Conservation (phyloP, 2,797 vertebrate genomes). For the Galaxias olidus region DNA sequence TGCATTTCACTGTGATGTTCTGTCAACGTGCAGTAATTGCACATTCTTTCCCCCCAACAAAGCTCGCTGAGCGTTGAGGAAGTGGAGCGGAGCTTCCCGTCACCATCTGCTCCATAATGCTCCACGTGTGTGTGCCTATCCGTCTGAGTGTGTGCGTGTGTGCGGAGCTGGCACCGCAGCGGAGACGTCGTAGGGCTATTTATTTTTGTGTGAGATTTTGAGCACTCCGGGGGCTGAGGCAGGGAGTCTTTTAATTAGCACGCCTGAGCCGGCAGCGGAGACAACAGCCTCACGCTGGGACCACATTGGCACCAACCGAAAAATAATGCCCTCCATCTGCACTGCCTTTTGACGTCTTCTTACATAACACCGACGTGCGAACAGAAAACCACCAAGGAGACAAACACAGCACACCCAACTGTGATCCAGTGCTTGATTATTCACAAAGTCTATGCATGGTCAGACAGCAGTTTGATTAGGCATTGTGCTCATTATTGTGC, state of each 20-base stretch:
- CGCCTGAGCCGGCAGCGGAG: slow-evolving; percentile 44
- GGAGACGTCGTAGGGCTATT: slow-evolving; percentile 16
- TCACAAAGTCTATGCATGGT: background rate
- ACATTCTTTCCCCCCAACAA: too few species aligned
- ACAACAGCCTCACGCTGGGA: slow-evolving; percentile 34
- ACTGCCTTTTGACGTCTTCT: too few species aligned
- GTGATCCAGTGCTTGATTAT: too few species aligned
- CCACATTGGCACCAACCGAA: slow-evolving; percentile 3
- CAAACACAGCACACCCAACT: background rate
- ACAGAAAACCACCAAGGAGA: background rate
- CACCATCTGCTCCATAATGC: background rate
- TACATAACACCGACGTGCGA: too few species aligned
- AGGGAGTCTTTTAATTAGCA: slow-evolving; percentile 58
- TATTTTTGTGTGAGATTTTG: slow-evolving; percentile 31
- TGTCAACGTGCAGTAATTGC: too few species aligned
- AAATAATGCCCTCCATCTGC: slow-evolving; percentile 26
- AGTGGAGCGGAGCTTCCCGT: background rate
- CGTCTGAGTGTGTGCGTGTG: background rate
- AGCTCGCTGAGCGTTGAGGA: too few species aligned
- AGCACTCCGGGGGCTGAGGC: slow-evolving; percentile 22
- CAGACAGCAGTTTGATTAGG: slow-evolving; percentile 26
- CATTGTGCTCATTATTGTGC: slow-evolving; percentile 40
- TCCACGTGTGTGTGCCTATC: background rate
- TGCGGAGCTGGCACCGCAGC: slow-evolving; percentile 11
- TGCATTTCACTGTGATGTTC: too few species aligned